Base-by-base conservation (phyloP, 2,888 invertebrate species). In the Acanthosepion pharaonis region DNA sequence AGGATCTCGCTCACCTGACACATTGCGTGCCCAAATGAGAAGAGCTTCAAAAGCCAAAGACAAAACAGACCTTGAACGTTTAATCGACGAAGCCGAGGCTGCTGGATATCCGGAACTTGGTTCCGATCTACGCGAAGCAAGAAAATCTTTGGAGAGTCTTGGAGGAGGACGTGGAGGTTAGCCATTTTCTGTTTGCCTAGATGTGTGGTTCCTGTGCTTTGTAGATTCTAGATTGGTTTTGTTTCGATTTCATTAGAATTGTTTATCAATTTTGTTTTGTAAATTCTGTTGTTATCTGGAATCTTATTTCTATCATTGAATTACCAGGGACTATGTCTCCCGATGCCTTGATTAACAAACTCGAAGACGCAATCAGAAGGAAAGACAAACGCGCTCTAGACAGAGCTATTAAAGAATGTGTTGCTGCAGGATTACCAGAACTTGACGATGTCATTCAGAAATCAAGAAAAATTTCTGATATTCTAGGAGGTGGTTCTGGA, bases 401-500 rank as follows among this genome's bases (percentile, higher is more conserved):
- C 11, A 48, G 25, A 28, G 51, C 51, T 23, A 92, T 92, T 5
- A 92, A 49, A 49, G 92, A 92, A 92, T 92, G 92, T 49, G 51
- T 51, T 28, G 92, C 92, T 9, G 49, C 92, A 92, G 92, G 92
- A 49, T 92, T 92, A 51, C 92, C 92, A 20, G 92, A n/a, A 51
- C 92, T 92, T 28, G 92, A 92, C 28, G 20, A 48, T 42, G 49
- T 23, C 28, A 49, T 92, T 49, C 92, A 92, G 51, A 92, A 92
- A 92, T 49, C 92, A 20, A 49, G 92, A 92, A 92, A 51, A 18
- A 49, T 92, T 25, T 92, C 92, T 49, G 51, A 92, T 51, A 92
- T 92, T 51, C 49, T 92, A n/a, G 92, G 49, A 92, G 92, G 92
- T 49, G 92, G 92, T 92, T 28, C 92, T 11, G 92, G 92, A 92